These are phyloP conservation scores for Mycteria americana DNA, from an alignment of 2,797 vertebrate genomes.

Conservation along the genomic window DNA sequence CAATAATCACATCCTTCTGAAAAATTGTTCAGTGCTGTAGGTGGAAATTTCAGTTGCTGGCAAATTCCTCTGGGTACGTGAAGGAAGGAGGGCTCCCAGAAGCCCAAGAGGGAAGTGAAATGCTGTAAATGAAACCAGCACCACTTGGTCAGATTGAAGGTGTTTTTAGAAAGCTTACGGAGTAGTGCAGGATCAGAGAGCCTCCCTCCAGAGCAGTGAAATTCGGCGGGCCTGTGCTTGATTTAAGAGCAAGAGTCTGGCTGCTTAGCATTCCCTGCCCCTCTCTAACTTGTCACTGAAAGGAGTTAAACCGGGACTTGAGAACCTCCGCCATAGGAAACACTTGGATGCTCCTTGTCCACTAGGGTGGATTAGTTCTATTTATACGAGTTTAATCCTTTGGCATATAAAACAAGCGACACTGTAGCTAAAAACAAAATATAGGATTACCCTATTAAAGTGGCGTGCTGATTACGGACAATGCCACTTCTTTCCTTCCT, in stretches of 20 bases:
- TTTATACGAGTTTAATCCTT: not conserved
- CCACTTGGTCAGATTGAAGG: not conserved
- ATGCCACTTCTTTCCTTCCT: not conserved
- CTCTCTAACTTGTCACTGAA: not conserved
- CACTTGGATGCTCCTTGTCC: not conserved
- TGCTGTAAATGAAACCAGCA: not conserved
- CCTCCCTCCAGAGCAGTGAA: not conserved
- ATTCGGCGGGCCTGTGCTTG: not conserved
- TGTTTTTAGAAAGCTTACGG: not conserved
- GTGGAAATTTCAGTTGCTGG: not conserved
- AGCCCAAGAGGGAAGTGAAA: not conserved
- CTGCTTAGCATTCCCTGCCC: not conserved
- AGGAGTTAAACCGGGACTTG: not conserved
- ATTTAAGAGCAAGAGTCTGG: not conserved
- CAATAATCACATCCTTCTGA: fast-evolving
- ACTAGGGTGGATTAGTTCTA: not conserved
- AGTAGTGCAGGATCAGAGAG: not conserved
- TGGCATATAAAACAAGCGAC: not conserved
- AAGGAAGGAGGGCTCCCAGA: not conserved
- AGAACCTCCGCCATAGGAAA: not conserved
- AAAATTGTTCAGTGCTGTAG: not conserved
- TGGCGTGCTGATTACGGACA: not conserved
- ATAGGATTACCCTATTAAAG: not conserved
- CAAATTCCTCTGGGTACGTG: not conserved
- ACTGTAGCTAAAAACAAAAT: not conserved